Base-by-base conservation (phyloP, 2,797 vertebrate species). In the Acanthornis magna region DNA sequence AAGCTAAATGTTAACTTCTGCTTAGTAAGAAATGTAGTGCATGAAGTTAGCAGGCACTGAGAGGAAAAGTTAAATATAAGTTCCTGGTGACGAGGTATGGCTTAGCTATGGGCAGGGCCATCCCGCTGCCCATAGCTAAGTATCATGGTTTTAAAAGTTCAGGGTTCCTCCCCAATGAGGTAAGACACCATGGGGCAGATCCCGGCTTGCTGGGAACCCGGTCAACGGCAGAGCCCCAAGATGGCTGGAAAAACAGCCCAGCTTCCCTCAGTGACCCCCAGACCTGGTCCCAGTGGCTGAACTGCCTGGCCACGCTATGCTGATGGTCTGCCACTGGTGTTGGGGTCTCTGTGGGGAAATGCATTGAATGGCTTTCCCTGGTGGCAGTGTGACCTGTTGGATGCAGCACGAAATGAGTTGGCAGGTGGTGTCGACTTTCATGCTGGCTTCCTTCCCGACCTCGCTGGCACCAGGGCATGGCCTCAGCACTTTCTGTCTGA, bases 271-370 rank as follows among this genome's bases (percentile, higher is more conserved):
- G 9, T 0, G 3, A 26, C 0, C 0, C 18, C 32, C n/a, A 50
- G 45, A 25, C 30, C 21, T 57, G 58, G 5, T 71, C 19, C 43
- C 8, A 6, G 29, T 13, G 27, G 7, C 53, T 48, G 32, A 76
- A 17, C 51, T 27, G 26, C 66, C 50, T 16, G 9, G 26, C 11
- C 27, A 25, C 0, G 0, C 61, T 53, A 9, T 0, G 0, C 40
- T 55, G 53, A 26, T 0, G 5, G 6, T 48, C 67, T 54, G 27
- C 6, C 65, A 3, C 27, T 25, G 30, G 1, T 18, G 36, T 2
- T 5, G 43, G 55, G 51, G 26, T 58, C n/a, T 47, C 17, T 79
- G 36, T 16, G 3, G 3, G 63, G 51, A 82, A 79, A 65, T 17
- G 23, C 27, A 43, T 18, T 1, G 1, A 62, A 36, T 32, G 54